Conservation (phyloP, 2,888 invertebrate species). For the Cephus spinipes region DNA sequence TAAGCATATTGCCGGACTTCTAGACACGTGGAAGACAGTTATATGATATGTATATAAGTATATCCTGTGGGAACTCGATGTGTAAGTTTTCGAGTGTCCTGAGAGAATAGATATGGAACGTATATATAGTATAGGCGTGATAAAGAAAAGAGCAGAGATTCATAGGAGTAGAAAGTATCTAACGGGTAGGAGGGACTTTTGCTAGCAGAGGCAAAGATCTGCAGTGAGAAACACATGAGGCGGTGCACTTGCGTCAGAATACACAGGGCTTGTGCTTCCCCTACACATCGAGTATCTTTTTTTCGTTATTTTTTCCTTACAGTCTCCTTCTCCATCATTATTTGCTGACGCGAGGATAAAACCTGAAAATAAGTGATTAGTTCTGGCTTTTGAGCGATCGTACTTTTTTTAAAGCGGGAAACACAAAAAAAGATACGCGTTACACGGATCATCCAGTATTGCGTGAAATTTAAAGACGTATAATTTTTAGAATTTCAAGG, state of each 20-base stretch:
- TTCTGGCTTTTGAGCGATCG: slow-evolving; percentile 32
- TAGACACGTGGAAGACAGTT: too few species aligned
- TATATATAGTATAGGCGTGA: background rate
- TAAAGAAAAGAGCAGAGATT: slow-evolving; percentile 16
- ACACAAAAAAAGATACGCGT: background rate
- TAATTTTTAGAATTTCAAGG: background rate
- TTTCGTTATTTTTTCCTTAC: slow-evolving; percentile 27
- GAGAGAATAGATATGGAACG: background rate
- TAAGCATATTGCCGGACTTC: too few species aligned
- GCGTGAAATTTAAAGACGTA: background rate
- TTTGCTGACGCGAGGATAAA: slow-evolving; percentile 25
- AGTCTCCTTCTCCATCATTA: slow-evolving; percentile 19
- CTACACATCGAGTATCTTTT: slow-evolving; percentile 42
- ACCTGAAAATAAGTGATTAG: slow-evolving; percentile 58
- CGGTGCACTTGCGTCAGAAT: slow-evolving; percentile 58
- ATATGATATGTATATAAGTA: background rate
- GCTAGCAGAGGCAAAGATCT: slow-evolving; percentile 47
- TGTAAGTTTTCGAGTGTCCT: background rate
- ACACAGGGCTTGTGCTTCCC: slow-evolving; percentile 48
- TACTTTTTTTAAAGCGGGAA: background rate
- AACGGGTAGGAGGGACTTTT: slow-evolving; percentile 31
- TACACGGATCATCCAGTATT: background rate
- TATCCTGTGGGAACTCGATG: background rate
- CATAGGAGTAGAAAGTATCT: slow-evolving; percentile 9
- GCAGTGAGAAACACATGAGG: slow-evolving; percentile 49